Base-by-base conservation (phyloP, 2,888 invertebrate species). In the Craniophora ligustri region DNA sequence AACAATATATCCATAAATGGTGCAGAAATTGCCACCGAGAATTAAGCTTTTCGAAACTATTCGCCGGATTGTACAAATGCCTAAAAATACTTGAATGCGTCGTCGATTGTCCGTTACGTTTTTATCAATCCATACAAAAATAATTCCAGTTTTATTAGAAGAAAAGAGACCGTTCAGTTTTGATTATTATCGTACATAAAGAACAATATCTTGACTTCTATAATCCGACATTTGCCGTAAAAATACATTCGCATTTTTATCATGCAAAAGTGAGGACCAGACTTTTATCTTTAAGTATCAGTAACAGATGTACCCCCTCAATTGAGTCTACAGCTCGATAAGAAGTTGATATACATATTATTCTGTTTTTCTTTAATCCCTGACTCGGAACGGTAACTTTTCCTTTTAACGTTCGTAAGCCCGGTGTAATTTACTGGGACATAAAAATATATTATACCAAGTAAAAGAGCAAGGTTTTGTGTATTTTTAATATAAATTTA, bases 321-420 rank as follows among this genome's bases (percentile, higher is more conserved):
- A 23, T 45, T 46, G 47, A 51, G 41, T 48, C 14, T 53, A 45
- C 18, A 30, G 30, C 34, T 38, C 36, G 35, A 46, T 49, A 65
- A 42, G 19, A 16, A 56, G 7, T 48, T 51, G 19, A 35, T 50
- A 44, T 48, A n/a, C n/a, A n/a, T n/a, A n/a, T n/a, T n/a, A 42
- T 49, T 54, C 59, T 58, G 36, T 69, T 44, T 65, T 54, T 47
- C 39, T 54, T 54, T 50, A 54, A 59, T 67, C 47, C 31, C 6
- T 15, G 32, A 19, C 42, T 34, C 31, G 32, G 13, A 19, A 48
- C 13, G 8, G 40, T 21, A 59, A 65, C 50, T 55, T 70, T 54
- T 42, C 34, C 23, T 51, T 59, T 49, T 39, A 65, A 58, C 38
- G 30, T 47, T 32, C 19, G 19, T 15, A 49, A 53, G 38, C 30